Evolutionary conservation across 2,888 invertebrate genomes (phyloP).

Genomic region (Synanthedon andrenaeformis): DNA sequence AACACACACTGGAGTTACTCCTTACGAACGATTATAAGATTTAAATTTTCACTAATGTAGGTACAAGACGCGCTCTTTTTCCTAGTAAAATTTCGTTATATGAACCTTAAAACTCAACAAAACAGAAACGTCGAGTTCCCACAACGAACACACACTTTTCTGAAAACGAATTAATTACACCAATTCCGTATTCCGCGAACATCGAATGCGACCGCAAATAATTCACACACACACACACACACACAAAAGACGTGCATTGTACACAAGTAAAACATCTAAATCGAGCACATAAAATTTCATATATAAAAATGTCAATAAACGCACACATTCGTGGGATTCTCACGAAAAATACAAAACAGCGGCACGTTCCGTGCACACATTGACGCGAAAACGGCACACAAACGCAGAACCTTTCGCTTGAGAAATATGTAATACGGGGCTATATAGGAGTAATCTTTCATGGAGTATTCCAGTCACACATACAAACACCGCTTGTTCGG

Average conservation of each 20-base stretch:
- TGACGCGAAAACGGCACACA: conserved; percentile 22
- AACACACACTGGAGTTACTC: too few species aligned
- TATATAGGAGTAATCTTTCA: conserved; percentile 57
- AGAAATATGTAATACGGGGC: conserved; percentile 41
- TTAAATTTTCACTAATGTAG: too few species aligned
- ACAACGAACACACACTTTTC: conserved; percentile 21
- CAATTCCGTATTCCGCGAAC: conserved; percentile 53
- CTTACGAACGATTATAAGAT: too few species aligned
- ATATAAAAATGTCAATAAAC: conserved; percentile 68
- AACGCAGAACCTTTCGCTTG: conserved; percentile 29
- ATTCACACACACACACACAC: conserved; percentile 35
- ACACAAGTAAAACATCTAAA: conserved; percentile 33
- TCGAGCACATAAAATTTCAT: conserved; percentile 59
- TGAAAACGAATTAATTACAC: conserved; percentile 58
- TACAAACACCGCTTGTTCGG: conserved; percentile 11
- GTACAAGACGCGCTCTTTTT: too few species aligned
- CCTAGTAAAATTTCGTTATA: too few species aligned
- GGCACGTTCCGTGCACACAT: conserved; percentile 16
- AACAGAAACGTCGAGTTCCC: background rate
- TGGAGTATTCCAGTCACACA: conserved; percentile 26
- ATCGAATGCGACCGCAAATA: conserved; percentile 52
- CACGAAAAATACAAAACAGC: conserved; percentile 26
- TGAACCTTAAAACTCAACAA: background rate
- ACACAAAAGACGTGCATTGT: conserved; percentile 17
- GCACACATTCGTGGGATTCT: conserved; percentile 22